Conservation (phyloP, 2,797 vertebrate species). For the Diplodus sargus region DNA sequence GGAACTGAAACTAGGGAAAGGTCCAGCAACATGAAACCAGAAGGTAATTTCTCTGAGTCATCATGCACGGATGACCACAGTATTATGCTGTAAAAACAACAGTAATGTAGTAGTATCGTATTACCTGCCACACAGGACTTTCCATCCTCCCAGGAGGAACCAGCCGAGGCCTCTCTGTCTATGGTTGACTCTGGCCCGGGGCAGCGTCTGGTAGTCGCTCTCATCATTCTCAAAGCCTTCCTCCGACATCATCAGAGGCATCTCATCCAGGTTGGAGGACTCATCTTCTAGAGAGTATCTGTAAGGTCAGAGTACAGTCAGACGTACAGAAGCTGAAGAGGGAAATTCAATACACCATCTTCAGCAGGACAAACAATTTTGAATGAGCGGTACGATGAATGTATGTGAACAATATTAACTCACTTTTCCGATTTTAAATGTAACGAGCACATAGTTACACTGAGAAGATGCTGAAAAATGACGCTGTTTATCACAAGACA, state of each 20-base stretch:
- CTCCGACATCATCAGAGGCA: constrained; percentile 99
- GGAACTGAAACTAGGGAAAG: not conserved
- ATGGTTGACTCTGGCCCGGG: constrained; percentile 88
- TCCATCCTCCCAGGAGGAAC: constrained; percentile 96
- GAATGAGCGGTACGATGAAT: not conserved
- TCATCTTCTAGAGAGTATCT: constrained; percentile 97
- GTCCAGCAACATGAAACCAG: not conserved
- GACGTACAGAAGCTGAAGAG: not conserved
- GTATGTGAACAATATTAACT: not conserved
- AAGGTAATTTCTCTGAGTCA: not conserved
- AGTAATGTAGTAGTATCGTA: not conserved
- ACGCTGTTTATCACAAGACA: not conserved
- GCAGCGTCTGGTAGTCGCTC: constrained; percentile 96
- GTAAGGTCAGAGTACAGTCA: constrained; percentile 42
- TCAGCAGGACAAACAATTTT: not conserved
- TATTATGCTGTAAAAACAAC: not conserved
- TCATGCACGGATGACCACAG: not conserved
- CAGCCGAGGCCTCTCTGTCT: constrained; percentile 89
- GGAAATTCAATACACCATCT: not conserved
- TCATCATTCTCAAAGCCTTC: constrained; percentile 98
- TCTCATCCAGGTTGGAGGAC: constrained; percentile 94
- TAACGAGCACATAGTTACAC: not conserved
- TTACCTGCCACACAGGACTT: constrained; percentile 93
- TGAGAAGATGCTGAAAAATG: not conserved
- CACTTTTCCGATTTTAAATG: not conserved